Evolutionary conservation across 2,797 vertebrate genomes (phyloP), one percentile per base, ranked within the genome.

Genomic region (Karalla daura): DNA sequence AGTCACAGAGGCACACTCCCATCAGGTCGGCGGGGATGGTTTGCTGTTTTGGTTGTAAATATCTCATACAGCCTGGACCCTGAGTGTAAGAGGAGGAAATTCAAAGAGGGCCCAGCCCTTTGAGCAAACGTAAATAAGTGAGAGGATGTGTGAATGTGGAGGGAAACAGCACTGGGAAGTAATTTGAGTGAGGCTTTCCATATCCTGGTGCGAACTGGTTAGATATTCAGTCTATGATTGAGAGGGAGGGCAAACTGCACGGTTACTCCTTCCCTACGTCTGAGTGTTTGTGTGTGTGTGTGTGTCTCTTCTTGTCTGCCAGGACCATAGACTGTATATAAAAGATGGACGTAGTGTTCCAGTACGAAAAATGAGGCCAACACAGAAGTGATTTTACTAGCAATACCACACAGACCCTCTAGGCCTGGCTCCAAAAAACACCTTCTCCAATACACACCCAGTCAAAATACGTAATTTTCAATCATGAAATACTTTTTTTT

Each of bases 1-100:
- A 32, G 44, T 81, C 35, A 62, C 76, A 21, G 76, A 86, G 5
- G 76, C 54, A 0, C 56, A 83, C 23, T 68, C 60, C 37, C 75
- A 75, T 70, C 85, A 87, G 89, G 89, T 91, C 50, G 73, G 78
- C 45, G 44, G 32, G 17, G 6, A 1, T 10, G 7, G 23, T n/a
- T 41, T 56, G 13, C 4, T 58, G 45, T 52, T 58, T 60, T 70
- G 24, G 8, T 39, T 61, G 3, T 53, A 50, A 58, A 70, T 60
- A 50, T 63, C 18, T 39, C 35, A 32, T n/a, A n/a, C n/a, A n/a
- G n/a, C 36, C 7, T 61, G 12, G 6, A 51, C 20, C 32, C 7
- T 10, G 20, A 45, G 45, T 25, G 36, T 5, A n/a, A 12, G 9
- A 40, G 7, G 9, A 15, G 24, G 14, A 39, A 20, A 37, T 39